Conservation (phyloP, 2,113 vertebrate species). For the Ploceus nigricollis region DNA sequence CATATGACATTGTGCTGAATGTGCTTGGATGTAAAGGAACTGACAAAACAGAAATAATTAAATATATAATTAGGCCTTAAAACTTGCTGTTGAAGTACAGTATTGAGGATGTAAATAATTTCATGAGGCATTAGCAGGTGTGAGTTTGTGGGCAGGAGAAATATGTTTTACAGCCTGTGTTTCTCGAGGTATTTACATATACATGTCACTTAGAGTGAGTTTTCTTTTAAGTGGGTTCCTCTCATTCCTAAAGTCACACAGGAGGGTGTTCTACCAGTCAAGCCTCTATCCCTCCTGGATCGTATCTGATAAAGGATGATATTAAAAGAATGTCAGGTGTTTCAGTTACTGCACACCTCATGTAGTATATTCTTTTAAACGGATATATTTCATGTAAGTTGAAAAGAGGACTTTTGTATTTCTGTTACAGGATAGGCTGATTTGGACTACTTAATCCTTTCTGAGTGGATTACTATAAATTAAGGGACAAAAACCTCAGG, state of each 20-base stretch:
- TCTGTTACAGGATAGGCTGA: background rate
- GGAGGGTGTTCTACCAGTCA: background rate
- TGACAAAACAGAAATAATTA: conserved; percentile 54
- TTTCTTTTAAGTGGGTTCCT: background rate
- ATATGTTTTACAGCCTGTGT: background rate
- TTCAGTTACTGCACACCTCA: background rate
- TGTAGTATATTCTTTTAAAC: background rate
- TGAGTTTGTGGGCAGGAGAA: background rate
- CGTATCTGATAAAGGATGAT: background rate
- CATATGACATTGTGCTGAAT: conserved; percentile 40
- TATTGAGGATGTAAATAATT: background rate
- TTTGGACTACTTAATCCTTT: background rate
- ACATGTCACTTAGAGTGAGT: background rate
- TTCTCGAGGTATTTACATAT: background rate
- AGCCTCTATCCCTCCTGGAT: background rate
- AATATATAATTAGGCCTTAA: conserved; percentile 47
- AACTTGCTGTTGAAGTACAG: conserved; percentile 6
- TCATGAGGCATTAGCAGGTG: background rate
- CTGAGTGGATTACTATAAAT: background rate
- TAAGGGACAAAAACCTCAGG: background rate
- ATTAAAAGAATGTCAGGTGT: background rate
- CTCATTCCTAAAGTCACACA: background rate
- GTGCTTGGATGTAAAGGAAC: conserved; percentile 39
- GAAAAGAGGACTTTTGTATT: background rate
- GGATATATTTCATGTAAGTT: background rate